phyloP scores from a whole-genome alignment of 2,797 vertebrate species.

The Champsocephalus esox region DNA sequence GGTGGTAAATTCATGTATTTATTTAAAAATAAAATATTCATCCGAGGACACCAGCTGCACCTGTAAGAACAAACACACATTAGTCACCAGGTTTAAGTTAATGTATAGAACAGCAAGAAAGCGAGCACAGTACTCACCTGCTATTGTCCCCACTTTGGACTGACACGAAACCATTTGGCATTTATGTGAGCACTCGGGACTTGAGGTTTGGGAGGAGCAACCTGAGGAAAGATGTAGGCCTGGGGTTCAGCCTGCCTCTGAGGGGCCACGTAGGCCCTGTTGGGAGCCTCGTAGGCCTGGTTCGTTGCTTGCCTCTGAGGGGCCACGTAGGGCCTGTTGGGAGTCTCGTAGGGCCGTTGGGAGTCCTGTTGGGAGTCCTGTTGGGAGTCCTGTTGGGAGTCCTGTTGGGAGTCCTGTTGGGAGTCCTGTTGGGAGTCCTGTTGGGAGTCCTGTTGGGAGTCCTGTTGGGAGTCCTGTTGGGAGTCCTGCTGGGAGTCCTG shows the following conservation, averaged over 20 bases:
- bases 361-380: too few relatives aligned
- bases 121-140: neutral
- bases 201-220: neutral
- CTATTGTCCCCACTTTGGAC: rapidly evolving
- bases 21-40: neutral
- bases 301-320: too few relatives aligned
- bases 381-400: too few relatives aligned
- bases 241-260: too few relatives aligned
- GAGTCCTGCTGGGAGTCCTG: too few relatives aligned
- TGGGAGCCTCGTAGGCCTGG: too few relatives aligned
- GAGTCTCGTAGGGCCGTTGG: too few relatives aligned
- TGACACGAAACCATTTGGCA: slow-evolving; percentile 20
- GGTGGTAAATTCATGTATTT: neutral
- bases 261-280: too few relatives aligned
- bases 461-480: neutral
- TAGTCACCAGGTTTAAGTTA: neutral
- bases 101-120: neutral
- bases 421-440: too few relatives aligned
- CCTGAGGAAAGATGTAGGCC: neutral
- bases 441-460: too few relatives aligned
- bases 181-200: rapidly evolving
- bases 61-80: neutral
- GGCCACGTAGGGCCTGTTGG: too few relatives aligned
- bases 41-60: neutral
- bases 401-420: too few relatives aligned